Evolutionary conservation across 1,140 invertebrate genomes (phyloP), one percentile per base, ranked within the genome.

Genomic region (Zaprionus davidi): DNA sequence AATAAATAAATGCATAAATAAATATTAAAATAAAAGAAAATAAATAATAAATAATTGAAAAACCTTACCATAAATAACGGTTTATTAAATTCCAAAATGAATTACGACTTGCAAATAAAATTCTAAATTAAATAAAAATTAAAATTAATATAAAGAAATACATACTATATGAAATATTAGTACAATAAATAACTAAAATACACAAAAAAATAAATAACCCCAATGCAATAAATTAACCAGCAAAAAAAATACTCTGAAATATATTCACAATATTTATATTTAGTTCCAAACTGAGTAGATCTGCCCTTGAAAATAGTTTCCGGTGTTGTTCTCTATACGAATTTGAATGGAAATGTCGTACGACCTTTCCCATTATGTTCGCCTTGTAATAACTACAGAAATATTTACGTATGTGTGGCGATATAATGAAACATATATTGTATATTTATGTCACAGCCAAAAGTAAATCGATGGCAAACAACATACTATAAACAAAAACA

Each of bases 371-470:
- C 46, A 63, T 53, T 60, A 63, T 22, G 64, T 28, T 75, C 57
- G 53, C 51, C 72, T 68, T 74, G 65, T 74, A 73, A 77, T 68
- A 69, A 69, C 41, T 64, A n/a, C 3, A 63, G 63, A 63, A 20
- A 67, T 28, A 67, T 28, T 24, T 31, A 49, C 44, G 20, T 31
- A 31, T 28, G 26, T 7, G 12, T 11, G 34, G 12, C 44, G 20
- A 63, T 53, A 44, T 41, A 68, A 68, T 77, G 65, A 67, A 77
- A 65, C 78, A 79, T 79, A 44, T 44, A 17, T 5, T 41, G 15
- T 41, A 73, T 60, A 79, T 79, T 79, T 77, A 77, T 79, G 74
- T 77, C 78, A 72, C 53, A 53, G 73, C 73, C 53, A 71, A 78
- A 79, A 78, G 71, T 79, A 82, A 79, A 79, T 71, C 66, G 60